Conservation (phyloP, 2,113 vertebrate species). For the Amblyornis subalaris region DNA sequence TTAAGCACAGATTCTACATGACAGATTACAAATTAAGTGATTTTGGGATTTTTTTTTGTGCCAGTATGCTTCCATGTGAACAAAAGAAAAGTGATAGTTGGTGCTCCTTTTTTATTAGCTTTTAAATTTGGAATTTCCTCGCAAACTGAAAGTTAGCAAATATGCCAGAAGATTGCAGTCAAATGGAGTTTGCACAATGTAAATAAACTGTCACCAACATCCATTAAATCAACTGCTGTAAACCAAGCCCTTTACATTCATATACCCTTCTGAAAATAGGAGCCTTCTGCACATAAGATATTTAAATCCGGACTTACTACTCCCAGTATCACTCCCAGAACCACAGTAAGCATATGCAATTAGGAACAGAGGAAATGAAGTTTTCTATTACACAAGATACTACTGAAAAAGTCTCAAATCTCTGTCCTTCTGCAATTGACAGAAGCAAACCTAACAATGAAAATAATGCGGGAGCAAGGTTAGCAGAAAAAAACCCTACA, state of each 20-base stretch:
- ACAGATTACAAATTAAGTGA: neutral
- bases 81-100: neutral
- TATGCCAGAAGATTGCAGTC: neutral
- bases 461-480: neutral
- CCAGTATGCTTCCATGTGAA: neutral
- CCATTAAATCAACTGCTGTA: neutral
- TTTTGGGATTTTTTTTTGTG: neutral
- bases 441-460: neutral
- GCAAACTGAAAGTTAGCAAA: neutral
- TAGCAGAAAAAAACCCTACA: neutral
- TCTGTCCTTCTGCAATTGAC: neutral
- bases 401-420: neutral
- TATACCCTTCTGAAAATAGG: neutral
- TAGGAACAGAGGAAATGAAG: neutral
- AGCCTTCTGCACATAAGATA: neutral
- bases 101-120: neutral
- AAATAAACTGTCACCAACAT: neutral
- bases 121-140: neutral
- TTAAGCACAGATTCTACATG: neutral
- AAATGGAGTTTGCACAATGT: neutral
- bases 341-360: neutral
- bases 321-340: neutral
- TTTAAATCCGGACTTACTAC: neutral
- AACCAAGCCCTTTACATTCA: neutral
- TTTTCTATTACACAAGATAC: neutral